phyloP scores from a whole-genome alignment of 2,797 vertebrate genomes.

The Nyctibius grandis region DNA sequence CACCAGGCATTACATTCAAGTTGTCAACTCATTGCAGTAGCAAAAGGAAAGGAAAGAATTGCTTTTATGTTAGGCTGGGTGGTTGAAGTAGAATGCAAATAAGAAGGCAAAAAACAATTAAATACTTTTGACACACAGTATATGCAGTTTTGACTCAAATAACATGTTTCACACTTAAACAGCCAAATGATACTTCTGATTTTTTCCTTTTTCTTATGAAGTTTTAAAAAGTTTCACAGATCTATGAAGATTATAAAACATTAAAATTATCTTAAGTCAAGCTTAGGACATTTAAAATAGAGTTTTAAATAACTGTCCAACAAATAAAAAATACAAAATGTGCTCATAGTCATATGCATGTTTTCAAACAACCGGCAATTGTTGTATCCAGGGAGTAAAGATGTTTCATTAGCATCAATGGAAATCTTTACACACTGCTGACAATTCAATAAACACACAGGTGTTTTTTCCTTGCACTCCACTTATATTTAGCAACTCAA shows the following conservation, averaged over 20 bases:
- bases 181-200: accelerated
- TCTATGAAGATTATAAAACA: background rate
- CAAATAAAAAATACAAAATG: background rate
- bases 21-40: background rate
- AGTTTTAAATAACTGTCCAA: background rate
- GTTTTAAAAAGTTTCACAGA: background rate
- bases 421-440: background rate
- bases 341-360: background rate
- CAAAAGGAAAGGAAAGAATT: background rate
- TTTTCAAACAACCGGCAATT: background rate
- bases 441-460: background rate
- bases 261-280: background rate
- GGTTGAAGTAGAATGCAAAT: background rate
- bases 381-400: background rate
- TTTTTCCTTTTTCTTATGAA: background rate
- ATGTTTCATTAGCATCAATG: background rate
- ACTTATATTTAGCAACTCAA: conserved; percentile 23
- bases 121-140: background rate
- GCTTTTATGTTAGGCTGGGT: accelerated
- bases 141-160: background rate
- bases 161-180: background rate
- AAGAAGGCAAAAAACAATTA: background rate
- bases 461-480: background rate
- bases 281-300: background rate
- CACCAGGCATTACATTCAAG: background rate